Percentiles rank a stretch among this genome's conserved stretches.
Evolutionary conservation across 2,797 vertebrate species (phyloP).

Genomic region (Anolis apletophallus): DNA sequence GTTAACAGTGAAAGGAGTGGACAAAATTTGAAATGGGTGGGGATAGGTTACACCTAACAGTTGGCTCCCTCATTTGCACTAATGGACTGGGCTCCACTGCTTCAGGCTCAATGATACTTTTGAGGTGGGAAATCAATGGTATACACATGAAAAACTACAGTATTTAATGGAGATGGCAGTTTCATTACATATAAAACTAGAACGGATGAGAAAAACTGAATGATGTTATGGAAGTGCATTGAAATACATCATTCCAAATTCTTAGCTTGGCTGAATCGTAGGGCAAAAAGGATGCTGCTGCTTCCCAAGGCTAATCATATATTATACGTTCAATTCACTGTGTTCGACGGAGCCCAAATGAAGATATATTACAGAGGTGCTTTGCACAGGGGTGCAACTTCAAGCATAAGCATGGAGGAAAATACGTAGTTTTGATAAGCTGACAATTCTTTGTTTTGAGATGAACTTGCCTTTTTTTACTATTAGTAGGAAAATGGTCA

Average conservation of each 20-base stretch:
- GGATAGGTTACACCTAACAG: neutral
- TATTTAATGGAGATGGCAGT: neutral
- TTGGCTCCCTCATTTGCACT: neutral
- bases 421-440: slow-evolving; percentile 7
- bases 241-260: neutral
- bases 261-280: slow-evolving; percentile 21
- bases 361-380: neutral
- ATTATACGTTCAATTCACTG: slow-evolving; percentile 13
- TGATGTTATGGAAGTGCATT: neutral
- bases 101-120: neutral
- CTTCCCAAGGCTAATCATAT: slow-evolving; percentile 24
- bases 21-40: neutral
- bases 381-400: neutral
- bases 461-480: neutral
- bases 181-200: slow-evolving; percentile 41
- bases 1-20: neutral
- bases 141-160: slow-evolving; percentile 23
- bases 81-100: neutral
- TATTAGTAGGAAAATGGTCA: neutral
- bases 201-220: neutral
- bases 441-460: slow-evolving; percentile 1
- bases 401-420: slow-evolving; percentile 15
- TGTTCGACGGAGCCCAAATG: slow-evolving; percentile 19
- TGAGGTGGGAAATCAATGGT: slow-evolving; percentile 23
- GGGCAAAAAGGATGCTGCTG: slow-evolving; percentile 18